Base-by-base conservation (phyloP, 2,797 vertebrate genomes). In the Bucorvus abyssinicus region DNA sequence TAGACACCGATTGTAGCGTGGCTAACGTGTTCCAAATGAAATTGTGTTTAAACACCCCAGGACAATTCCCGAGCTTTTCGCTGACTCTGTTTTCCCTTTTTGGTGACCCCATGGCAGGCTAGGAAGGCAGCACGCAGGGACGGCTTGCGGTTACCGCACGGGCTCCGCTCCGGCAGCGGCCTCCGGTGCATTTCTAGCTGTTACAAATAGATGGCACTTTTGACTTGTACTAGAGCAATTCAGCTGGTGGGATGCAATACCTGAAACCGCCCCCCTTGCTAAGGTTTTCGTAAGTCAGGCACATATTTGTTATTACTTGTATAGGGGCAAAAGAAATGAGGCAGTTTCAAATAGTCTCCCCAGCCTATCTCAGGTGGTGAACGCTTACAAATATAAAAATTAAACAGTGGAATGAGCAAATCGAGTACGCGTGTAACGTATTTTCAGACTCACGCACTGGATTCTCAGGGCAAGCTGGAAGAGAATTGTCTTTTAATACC, bases 161-260 rank as follows among this genome's bases (percentile, higher is more conserved):
- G 5, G 23, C 42, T 61, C 74, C 30, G 6, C 80, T 77, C 27
- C 55, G 38, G 61, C 84, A 49, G 73, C 32, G 53, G 90, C 71
- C 81, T 86, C 18, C 1, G 89, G 47, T 98, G 97, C 97, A 98
- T 92, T 98, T 98, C 98, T 95, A n/a, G 86, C 87, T 97, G 67
- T 95, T 94, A 94, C 98, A 97, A 95, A 98, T 98, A 98, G 98
- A 98, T 98, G 98, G 98, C 98, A 98, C 98, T 98, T 98, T 98
- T 95, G 98, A 97, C 97, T 97, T 97, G 95, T 95, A 93, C 91
- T 97, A 95, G 78, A 97, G 90, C 89, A 60, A 57, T 60, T 64
- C 57, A 1, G 36, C 42, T 19, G 61, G 91, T 87, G 87, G 76
- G 84, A 53, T 61, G 60, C 16, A 32, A 50, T 94, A 94, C 89